Conservation (phyloP, 2,113 vertebrate species). For the Hassar affinis region DNA sequence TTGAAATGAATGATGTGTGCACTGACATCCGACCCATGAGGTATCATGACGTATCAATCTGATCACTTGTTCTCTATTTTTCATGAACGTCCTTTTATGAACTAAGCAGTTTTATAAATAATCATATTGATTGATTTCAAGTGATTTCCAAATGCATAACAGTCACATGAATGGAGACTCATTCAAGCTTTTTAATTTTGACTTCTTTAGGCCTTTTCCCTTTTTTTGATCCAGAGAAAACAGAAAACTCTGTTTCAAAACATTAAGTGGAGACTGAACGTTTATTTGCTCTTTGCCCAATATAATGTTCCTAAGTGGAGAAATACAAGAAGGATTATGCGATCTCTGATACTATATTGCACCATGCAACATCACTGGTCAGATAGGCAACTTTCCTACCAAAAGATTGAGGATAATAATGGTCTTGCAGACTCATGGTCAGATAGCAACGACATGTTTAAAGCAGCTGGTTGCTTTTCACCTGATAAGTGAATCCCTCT, state of each 20-base stretch:
- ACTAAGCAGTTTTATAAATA: background rate
- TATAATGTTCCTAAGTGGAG: background rate
- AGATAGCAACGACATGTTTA: background rate
- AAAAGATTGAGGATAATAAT: background rate
- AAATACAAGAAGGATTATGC: background rate
- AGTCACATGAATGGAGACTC: background rate
- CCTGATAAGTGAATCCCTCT: background rate
- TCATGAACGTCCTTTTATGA: background rate
- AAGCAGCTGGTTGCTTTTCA: background rate
- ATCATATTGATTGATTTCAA: background rate
- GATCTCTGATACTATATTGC: background rate
- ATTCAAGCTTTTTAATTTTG: conserved; percentile 53
- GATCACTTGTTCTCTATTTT: background rate
- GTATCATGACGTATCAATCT: background rate
- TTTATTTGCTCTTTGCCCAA: conserved; percentile 1
- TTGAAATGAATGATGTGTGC: background rate
- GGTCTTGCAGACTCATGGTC: background rate
- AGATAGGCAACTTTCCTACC: background rate
- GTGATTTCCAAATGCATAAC: background rate
- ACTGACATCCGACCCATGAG: background rate
- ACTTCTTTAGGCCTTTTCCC: conserved; percentile 91
- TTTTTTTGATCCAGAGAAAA: conserved; percentile 87
- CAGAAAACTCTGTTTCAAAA: conserved; percentile 84
- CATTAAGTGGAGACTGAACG: background rate
- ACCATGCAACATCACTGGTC: background rate